Evolutionary conservation across 2,888 invertebrate genomes (phyloP), one percentile per base, ranked within the genome.

Genomic region (Corbicula japonica): DNA sequence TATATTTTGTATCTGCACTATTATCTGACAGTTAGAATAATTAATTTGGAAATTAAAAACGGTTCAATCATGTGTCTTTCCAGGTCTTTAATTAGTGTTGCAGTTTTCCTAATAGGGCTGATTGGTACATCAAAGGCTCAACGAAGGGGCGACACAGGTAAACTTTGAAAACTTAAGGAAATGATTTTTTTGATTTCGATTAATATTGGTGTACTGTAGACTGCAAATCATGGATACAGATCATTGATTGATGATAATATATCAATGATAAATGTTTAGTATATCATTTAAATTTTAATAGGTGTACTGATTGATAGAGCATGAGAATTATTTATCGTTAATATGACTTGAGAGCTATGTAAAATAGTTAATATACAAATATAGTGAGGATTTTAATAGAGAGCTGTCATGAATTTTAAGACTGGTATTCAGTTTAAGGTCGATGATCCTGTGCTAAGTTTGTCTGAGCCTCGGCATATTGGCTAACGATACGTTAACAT

Each of bases 71-170:
- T 56, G 15, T 18, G 34, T 63, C 12, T 4, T 63, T 63, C 18
- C 63, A 63, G 63, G 46, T 46, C 48, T 35, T 50, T 63, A 18
- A 21, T 34, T 32, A 50, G 46, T 34, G 63, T 34, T 1, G 48
- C 38, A 30, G 23, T 44, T 30, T 28, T 63, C 48, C 1, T 63
- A 50, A 50, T 63, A 32, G 63, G 63, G n/a, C 26, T 63, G n/a
- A 50, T 63, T 50, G 63, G 63, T 10, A 50, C 46, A 46, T 48
- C 48, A n/a, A 28, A 28, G 10, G 63, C 63, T 12, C 48, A 62
- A 28, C 44, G 63, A 46, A 48, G 63, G 21, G 63, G 63, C 12
- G 63, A 63, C 50, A 63, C 63, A 34, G 63, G 63, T 63, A 63
- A 63, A 35, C 34, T 21, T 30, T 21, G 30, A 18, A 41, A 12